phyloP scores from a whole-genome alignment of 2,888 invertebrate genomes.

The Hyles lineata region DNA sequence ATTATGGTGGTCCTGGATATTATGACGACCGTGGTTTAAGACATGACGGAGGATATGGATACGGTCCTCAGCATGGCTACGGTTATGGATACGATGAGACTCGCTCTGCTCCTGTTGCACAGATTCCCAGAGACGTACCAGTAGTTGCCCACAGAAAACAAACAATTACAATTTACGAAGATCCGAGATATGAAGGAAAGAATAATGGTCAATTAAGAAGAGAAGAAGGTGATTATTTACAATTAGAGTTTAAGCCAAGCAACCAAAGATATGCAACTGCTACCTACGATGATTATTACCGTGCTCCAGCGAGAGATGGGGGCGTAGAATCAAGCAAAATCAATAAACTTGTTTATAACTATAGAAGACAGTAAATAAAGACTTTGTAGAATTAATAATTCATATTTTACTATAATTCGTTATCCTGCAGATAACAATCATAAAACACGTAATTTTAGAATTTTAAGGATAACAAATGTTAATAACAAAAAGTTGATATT shows the following conservation, averaged over 20 bases:
- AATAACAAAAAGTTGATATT: slow-evolving; percentile 43
- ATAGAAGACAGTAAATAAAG: slow-evolving; percentile 66
- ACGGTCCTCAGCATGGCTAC: slow-evolving; percentile 71
- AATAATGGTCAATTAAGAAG: slow-evolving; percentile 69
- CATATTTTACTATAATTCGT: neutral
- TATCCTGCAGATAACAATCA: too few relatives aligned
- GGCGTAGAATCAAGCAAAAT: slow-evolving; percentile 77
- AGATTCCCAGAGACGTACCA: slow-evolving; percentile 68
- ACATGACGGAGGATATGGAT: slow-evolving; percentile 74
- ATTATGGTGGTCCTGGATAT: slow-evolving; percentile 74
- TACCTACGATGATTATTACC: slow-evolving; percentile 77
- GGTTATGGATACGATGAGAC: slow-evolving; percentile 76
- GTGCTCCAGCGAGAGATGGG: slow-evolving; percentile 59
- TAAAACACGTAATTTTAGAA: too few relatives aligned
- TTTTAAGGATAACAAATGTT: slow-evolving; percentile 14
- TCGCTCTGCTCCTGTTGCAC: slow-evolving; percentile 64
- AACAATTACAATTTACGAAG: slow-evolving; percentile 82
- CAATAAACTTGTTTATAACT: slow-evolving; percentile 81
- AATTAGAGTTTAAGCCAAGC: slow-evolving; percentile 77
- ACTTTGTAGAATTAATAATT: slow-evolving; percentile 65
- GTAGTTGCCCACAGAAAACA: slow-evolving; percentile 77
- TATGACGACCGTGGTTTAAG: slow-evolving; percentile 73
- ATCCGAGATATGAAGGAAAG: slow-evolving; percentile 75
- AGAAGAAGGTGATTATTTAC: slow-evolving; percentile 74
- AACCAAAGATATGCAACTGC: slow-evolving; percentile 71